These are phyloP conservation scores for Lamellibrachia columna DNA, from an alignment of 2,888 invertebrate genomes.

Conservation along the genomic window DNA sequence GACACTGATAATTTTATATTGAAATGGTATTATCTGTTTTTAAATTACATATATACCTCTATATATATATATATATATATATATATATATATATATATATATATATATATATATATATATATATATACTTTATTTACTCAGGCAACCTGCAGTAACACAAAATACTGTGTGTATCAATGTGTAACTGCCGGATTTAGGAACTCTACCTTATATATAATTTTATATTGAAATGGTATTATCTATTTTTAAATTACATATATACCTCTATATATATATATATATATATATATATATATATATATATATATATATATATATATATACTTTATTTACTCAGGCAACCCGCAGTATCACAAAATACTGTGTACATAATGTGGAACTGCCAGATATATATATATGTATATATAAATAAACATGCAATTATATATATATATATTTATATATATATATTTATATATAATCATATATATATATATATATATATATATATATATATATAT, in stretches of 20 bases:
- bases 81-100: background rate
- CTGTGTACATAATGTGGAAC: background rate
- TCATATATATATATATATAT: background rate
- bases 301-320: background rate
- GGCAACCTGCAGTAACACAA: background rate
- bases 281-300: background rate
- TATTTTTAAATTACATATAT: too few species aligned
- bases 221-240: background rate
- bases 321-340: background rate
- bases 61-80: background rate
- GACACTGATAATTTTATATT: background rate
- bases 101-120: background rate
- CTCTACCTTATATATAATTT: background rate
- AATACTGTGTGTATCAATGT: background rate
- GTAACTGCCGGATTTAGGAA: background rate
- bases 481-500: conserved; percentile 19
- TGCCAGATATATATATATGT: background rate
- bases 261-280: background rate
- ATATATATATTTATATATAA: background rate
- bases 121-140: background rate
- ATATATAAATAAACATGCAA: background rate
- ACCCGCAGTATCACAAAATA: background rate
- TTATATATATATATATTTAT: background rate
- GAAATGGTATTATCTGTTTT: too few species aligned
- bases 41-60: too few species aligned